These are phyloP conservation scores for Sycophila sp. DNA, from an alignment of 1,140 invertebrate species.

Conservation along the genomic window DNA sequence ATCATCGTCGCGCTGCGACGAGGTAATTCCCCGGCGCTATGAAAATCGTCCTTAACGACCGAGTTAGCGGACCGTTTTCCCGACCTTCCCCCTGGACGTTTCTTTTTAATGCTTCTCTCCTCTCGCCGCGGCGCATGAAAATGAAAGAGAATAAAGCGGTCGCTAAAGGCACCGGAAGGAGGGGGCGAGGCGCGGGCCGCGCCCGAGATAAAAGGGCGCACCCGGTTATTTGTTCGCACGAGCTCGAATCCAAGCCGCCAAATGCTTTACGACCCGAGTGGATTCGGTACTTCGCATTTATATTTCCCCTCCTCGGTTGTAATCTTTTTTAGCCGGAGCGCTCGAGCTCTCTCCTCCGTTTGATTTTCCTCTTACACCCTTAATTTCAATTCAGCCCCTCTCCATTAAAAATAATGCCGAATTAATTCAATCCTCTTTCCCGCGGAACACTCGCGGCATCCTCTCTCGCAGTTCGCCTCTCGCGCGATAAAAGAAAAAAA, in stretches of 20 bases:
- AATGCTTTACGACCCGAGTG: not conserved
- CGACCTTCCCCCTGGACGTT: not conserved
- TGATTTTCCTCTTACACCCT: too few species aligned
- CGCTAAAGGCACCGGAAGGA: conserved; percentile 21
- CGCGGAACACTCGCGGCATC: too few species aligned
- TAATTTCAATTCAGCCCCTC: too few species aligned
- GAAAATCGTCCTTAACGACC: conserved; percentile 46
- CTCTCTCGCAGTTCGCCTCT: too few species aligned
- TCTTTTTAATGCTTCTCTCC: conserved; percentile 14
- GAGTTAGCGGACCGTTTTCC: conserved; percentile 32
- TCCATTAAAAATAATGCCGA: too few species aligned
- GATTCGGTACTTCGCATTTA: not conserved
- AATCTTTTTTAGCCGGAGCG: not conserved
- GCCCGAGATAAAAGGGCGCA: conserved; percentile 13
- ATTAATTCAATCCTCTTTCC: too few species aligned
- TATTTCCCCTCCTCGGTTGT: not conserved
- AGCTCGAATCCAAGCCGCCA: conserved; percentile 6
- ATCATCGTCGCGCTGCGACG: conserved; percentile 21
- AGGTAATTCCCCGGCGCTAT: conserved; percentile 44
- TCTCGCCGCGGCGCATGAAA: conserved; percentile 13
- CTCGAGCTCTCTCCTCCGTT: not conserved
- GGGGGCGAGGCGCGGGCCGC: not conserved
- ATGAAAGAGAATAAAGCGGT: conserved; percentile 34
- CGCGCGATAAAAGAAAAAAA: too few species aligned
- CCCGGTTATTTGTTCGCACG: conserved; percentile 29